Evolutionary conservation across 2,113 vertebrate genomes (phyloP).

Genomic region (Azemiops feae): DNA sequence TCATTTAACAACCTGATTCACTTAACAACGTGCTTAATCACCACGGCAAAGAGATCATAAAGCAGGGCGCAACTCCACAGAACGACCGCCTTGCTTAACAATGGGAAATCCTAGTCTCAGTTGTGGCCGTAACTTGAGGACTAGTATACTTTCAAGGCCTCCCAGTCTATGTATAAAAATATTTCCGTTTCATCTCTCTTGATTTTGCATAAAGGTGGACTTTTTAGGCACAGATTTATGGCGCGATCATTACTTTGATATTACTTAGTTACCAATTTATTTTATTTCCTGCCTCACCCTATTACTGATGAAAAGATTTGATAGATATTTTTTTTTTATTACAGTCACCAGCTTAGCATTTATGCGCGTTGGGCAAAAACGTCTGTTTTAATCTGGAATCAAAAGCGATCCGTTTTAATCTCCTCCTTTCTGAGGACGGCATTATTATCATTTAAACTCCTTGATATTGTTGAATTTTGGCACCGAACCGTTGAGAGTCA

Average conservation of each 20-base stretch:
- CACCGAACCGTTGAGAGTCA: accelerated
- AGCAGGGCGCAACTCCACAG: too few species aligned
- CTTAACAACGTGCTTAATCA: too few species aligned
- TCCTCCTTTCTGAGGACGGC: not conserved
- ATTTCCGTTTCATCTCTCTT: not conserved
- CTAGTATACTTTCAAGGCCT: not conserved
- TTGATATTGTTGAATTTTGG: not conserved
- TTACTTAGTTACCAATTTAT: not conserved
- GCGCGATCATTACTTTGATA: not conserved
- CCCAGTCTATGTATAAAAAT: not conserved
- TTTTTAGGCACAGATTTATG: not conserved
- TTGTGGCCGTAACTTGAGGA: not conserved
- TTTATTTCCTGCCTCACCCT: not conserved
- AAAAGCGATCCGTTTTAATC: not conserved
- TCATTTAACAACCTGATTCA: too few species aligned
- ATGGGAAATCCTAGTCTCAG: too few species aligned
- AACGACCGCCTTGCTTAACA: too few species aligned
- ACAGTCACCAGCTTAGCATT: not conserved
- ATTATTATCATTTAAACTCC: not conserved
- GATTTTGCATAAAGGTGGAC: not conserved
- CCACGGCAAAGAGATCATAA: too few species aligned
- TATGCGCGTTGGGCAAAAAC: not conserved
- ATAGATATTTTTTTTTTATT: not conserved
- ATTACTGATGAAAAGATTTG: not conserved
- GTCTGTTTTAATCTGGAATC: not conserved